Conservation (phyloP, 2,888 invertebrate genomes). For the Epinotia ramella region DNA sequence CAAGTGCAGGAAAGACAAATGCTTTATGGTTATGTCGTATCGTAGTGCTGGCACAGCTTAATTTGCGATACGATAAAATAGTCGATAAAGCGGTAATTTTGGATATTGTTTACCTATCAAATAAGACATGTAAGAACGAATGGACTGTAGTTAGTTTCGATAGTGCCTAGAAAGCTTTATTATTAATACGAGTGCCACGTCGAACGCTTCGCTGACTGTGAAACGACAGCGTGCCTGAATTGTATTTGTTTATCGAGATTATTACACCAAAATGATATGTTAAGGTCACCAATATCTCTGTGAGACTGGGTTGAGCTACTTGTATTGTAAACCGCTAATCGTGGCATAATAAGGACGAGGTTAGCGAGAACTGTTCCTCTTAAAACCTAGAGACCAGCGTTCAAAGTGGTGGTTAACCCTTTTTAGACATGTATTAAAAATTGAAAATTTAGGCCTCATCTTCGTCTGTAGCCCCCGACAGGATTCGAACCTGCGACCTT, state of each 20-base stretch:
- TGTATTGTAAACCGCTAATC: constrained; percentile 16
- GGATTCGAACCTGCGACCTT: too few relatives aligned
- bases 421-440: too few relatives aligned
- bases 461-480: too few relatives aligned
- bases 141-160: constrained; percentile 52
- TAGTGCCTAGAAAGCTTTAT: constrained; percentile 50
- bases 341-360: not conserved
- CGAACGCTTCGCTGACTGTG: constrained; percentile 31
- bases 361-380: not conserved
- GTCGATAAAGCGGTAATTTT: not conserved
- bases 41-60: too few relatives aligned
- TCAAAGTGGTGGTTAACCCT: not conserved
- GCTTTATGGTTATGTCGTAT: too few relatives aligned
- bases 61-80: not conserved
- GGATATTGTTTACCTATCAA: constrained; percentile 2
- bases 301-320: constrained; percentile 28
- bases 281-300: constrained; percentile 55
- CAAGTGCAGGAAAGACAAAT: too few relatives aligned
- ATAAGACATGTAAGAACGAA: not conserved
- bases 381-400: not conserved
- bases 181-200: constrained; percentile 45
- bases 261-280: constrained; percentile 77
- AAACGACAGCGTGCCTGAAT: constrained; percentile 56
- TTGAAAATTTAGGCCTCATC: too few relatives aligned
- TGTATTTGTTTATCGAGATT: constrained; percentile 69